Base-by-base conservation (phyloP, 1,140 invertebrate genomes). In the Formica selysi region DNA sequence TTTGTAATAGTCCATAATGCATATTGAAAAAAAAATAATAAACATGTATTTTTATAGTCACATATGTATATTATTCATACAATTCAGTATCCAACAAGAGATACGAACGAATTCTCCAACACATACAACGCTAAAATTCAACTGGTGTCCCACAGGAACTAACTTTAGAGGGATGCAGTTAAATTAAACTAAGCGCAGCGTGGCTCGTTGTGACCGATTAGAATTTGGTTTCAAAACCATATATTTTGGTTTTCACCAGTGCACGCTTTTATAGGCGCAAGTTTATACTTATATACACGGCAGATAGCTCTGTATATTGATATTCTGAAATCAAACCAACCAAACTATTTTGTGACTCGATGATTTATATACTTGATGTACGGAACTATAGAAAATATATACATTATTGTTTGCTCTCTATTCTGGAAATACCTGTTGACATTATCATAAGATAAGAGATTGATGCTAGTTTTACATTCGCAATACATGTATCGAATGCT, bases 101-200 rank as follows among this genome's bases (percentile, higher is more conserved):
- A 32, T 38, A 64, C 22, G 32, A 70, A 59, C 51, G 48, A 29
- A 22, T 70, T 70, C 22, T 68, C 0, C 22, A 57, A 36, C 16
- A 19, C 10, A 19, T 26, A 26, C 16, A 16, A 38, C 2, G 44
- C 29, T 61, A 51, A 44, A 68, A 57, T 57, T 80, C 65, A 70
- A 80, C 78, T 80, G 64, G 64, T 80, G 78, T 80, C 22, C 48
- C 22, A 80, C 44, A 80, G 64, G 70, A 80, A 80, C 78, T 80
- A 80, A 80, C 78, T 70, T 70, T 57, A 65, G 48, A 57, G 29
- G 36, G 78, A 70, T 80, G 68, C 36, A 48, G 76, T 80, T 70
- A 36, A 51, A 13, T 80, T 80, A 68, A 70, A 22, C 22, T 57
- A 57, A 68, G 32, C 62, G 32, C 26, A 68, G 5, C 64, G 44